Base-by-base conservation (phyloP, 1,140 invertebrate genomes). In the Microplitis demolitor region DNA sequence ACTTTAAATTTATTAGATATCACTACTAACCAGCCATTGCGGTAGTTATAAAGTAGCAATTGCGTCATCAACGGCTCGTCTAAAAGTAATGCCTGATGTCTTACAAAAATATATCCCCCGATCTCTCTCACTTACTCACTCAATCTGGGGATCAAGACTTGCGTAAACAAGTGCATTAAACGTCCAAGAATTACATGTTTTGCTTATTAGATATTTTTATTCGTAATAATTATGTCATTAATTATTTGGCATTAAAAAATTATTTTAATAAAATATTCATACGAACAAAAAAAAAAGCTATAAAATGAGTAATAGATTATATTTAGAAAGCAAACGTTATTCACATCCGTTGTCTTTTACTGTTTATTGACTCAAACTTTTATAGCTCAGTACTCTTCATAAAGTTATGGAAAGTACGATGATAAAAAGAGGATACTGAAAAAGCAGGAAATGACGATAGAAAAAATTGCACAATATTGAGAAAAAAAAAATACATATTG, bases 41-140 rank as follows among this genome's bases (percentile, higher is more conserved):
- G 66, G 14, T 37, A 14, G n/a, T 16, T 24, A 4, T 35, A 34
- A 64, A 56, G 53, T 4, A 60, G 54, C 66, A 69, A 70, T 81
- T 80, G 76, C 80, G 78, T 82, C 80, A 80, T 74, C 76, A 71
- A 73, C 74, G 45, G 24, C 76, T 61, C 34, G 63, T 82, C 78
- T 79, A 82, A 82, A 82, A 78, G 73, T 75, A 75, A 79, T 76
- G 73, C 56, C 75, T 74, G 62, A 72, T 72, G 70, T 66, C 70
- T 72, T 34, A 66, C 66, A 77, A 77, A 78, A 82, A 82, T 78
- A 82, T 82, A 79, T 71, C 56, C 50, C 64, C 39, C 58, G 35
- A 54, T 60, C 69, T 66, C 45, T 61, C 61, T 39, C 50, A 4
- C 58, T 35, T 63, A 51, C 58, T 51, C 16, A 31, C 35, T 63